Evolutionary conservation across 1,140 invertebrate genomes (phyloP), one percentile per base, ranked within the genome.

Genomic region (Eueides isabella): DNA sequence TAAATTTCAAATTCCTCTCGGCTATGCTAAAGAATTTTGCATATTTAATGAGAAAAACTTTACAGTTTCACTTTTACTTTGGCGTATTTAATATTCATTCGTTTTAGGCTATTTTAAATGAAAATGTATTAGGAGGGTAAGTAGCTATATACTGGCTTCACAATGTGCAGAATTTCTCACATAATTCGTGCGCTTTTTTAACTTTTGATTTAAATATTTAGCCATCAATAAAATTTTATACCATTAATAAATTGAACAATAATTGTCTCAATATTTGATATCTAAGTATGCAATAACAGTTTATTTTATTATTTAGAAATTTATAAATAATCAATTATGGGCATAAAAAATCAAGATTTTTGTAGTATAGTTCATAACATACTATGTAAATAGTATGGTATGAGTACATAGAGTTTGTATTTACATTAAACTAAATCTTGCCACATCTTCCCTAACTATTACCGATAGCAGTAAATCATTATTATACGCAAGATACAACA

Each of bases 391-490:
- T n/a, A n/a, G n/a, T n/a, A n/a, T n/a, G n/a, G n/a, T 33, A 1
- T 44, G n/a, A 6, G 5, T 9, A 19, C n/a, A 44, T 41, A 41
- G 4, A 44, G 41, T 44, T 4, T 19, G 41, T 44, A 44, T 7
- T 6, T 44, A 1, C 19, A 44, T 44, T 44, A 3, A 44, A 19
- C n/a, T 19, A n/a, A 44, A 7, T n/a, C 41, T 9, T 6, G n/a
- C 41, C n/a, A 14, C 41, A 44, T 44, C 16, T 44, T n/a, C n/a
- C n/a, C 41, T n/a, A 63, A 64, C 62, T 79, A 66, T 61, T 41
- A 69, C 31, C 31, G 44, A 67, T 35, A 28, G 68, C 33, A 31
- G 67, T 74, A 74, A 76, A 76, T 76, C 67, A 76, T 71, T 23
- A 61, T 76, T 67, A 76, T 72, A 67, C 41, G 14, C 14, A 29